Conservation (phyloP, 2,797 vertebrate genomes). For the Tympanoctomys barrerae region DNA sequence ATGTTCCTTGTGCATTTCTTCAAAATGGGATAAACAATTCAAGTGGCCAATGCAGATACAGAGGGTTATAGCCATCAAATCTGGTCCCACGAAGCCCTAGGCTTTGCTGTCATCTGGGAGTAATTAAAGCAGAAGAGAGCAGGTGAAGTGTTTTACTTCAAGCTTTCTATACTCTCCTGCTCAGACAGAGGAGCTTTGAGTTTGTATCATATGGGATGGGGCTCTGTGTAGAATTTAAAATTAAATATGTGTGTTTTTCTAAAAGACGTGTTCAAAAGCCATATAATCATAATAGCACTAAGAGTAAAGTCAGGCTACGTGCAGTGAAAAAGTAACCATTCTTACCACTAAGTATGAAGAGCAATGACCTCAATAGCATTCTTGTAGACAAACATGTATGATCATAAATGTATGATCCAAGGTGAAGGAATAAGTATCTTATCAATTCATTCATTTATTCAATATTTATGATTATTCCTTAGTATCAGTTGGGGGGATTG, state of each 20-base stretch:
- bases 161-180: not conserved
- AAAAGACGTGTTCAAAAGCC: not conserved
- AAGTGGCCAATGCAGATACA: not conserved
- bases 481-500: not conserved
- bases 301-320: not conserved
- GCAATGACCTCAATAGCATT: not conserved
- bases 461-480: not conserved
- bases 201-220: not conserved
- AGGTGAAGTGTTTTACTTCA: not conserved
- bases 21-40: not conserved
- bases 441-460: slow-evolving; percentile 3
- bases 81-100: not conserved
- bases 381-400: not conserved
- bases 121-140: not conserved
- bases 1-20: not conserved
- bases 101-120: not conserved
- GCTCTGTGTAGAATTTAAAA: not conserved
- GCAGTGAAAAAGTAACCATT: not conserved
- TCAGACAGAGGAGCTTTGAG: not conserved
- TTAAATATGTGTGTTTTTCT: not conserved
- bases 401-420: not conserved
- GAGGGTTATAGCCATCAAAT: not conserved
- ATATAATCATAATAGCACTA: not conserved
- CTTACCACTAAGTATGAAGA: not conserved
- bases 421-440: not conserved